phyloP scores from a whole-genome alignment of 1,140 invertebrate species.

The roundworm (Caenorhabditis elegans) region DNA sequence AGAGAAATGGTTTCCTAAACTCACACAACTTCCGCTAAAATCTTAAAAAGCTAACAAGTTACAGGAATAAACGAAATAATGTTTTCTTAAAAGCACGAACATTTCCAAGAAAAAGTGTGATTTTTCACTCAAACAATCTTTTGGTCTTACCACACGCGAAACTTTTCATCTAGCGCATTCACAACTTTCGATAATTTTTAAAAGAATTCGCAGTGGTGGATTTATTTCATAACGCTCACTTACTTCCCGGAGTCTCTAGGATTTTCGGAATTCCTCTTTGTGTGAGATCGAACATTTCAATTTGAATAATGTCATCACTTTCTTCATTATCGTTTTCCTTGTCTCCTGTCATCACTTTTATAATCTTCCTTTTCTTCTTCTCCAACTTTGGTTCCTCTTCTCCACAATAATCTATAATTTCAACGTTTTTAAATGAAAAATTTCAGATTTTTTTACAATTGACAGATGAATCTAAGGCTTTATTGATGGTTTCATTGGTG shows the following conservation, averaged over 20 bases:
- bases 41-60: no score
- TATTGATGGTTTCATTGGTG: conserved; percentile 15
- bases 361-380: neutral
- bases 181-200: no score
- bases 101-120: no score
- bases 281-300: conserved; percentile 4
- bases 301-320: neutral
- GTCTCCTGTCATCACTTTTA: neutral
- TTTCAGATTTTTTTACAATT: neutral
- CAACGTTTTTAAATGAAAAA: neutral
- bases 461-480: neutral
- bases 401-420: conserved; percentile 27
- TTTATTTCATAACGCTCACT: no score
- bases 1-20: no score
- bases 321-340: neutral
- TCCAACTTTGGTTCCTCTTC: neutral
- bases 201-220: no score
- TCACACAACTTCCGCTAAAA: no score
- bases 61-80: no score
- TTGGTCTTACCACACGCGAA: no score
- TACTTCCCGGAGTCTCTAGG: neutral
- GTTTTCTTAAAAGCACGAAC: no score
- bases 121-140: no score
- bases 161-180: no score
- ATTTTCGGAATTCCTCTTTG: conserved; percentile 3